phyloP scores from a whole-genome alignment of 2,113 vertebrate genomes.

The Acrocephalus arundinaceus region DNA sequence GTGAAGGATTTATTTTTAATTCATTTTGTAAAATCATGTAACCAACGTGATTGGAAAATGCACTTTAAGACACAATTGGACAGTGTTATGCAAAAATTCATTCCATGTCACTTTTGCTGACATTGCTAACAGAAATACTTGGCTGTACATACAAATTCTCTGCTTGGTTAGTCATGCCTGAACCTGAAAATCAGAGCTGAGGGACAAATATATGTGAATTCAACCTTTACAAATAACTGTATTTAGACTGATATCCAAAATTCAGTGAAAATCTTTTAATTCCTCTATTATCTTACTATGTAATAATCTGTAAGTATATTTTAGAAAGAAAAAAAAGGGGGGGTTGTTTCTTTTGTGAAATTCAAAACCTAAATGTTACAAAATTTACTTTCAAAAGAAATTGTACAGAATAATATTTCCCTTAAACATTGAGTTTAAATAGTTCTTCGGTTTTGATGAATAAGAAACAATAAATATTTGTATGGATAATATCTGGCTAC shows the following conservation, averaged over 20 bases:
- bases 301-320: neutral
- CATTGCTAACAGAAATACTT: neutral
- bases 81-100: neutral
- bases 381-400: neutral
- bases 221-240: neutral
- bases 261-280: neutral
- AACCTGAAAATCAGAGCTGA: neutral
- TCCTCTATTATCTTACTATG: neutral
- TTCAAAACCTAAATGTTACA: neutral
- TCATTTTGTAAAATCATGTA: neutral
- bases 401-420: neutral
- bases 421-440: neutral
- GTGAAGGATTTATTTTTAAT: neutral
- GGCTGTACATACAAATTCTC: neutral
- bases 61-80: neutral
- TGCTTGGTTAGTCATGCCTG: neutral
- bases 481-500: neutral
- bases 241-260: neutral
- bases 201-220: neutral
- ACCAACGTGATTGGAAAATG: accelerated
- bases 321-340: neutral
- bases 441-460: neutral
- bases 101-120: neutral
- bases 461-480: neutral
- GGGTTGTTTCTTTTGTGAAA: neutral